Evolutionary conservation across 2,888 invertebrate genomes (phyloP), one percentile per base, ranked within the genome.

Genomic region (Glaucopsyche alexis): DNA sequence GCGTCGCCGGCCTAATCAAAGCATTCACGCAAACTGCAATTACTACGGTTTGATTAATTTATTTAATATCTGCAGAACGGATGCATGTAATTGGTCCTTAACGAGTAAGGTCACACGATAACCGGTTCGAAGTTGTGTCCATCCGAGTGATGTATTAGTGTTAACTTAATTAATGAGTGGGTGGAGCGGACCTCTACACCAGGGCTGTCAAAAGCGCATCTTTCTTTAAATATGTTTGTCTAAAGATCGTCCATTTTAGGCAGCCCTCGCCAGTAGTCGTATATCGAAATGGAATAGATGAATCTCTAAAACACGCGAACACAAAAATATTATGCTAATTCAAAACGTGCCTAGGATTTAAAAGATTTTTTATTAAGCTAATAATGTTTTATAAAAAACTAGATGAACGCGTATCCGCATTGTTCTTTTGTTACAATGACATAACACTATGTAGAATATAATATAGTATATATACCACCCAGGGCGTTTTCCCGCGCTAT

Each of bases 161-260:
- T 60, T 29, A 14, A 60, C 29, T 60, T 60, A 60, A 60, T 60
- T 60, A 60, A 60, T 60, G 60, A 60, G 60, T 60, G 60, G 60
- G 60, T 11, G 60, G 60, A 38, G 11, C 14, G 29, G 60, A 29
- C 11, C 60, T 29, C 47, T 60, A 19, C 60, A 16, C 29, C 13
- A 60, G 60, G 60, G 60, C 7, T 60, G 14, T 7, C 60, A 60
- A 60, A 29, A 60, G 29, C 14, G 13, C 38, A 60, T 60, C 29
- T 60, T 38, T 60, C 29, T 38, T 60, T 13, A 13, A 60, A 29
- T 60, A 60, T 38, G 6, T 13, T 29, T 14, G 14, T 60, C 14
- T 60, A 14, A 9, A 60, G 4, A 13, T 7, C 13, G 29, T 13
- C 0, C 13, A 14, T 60, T 60, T 60, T 38, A 7, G 29, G 13